Percentiles rank a stretch among this genome's conserved stretches.
Conservation (phyloP, 2,888 invertebrate genomes). For the Diplolepis rosae region DNA sequence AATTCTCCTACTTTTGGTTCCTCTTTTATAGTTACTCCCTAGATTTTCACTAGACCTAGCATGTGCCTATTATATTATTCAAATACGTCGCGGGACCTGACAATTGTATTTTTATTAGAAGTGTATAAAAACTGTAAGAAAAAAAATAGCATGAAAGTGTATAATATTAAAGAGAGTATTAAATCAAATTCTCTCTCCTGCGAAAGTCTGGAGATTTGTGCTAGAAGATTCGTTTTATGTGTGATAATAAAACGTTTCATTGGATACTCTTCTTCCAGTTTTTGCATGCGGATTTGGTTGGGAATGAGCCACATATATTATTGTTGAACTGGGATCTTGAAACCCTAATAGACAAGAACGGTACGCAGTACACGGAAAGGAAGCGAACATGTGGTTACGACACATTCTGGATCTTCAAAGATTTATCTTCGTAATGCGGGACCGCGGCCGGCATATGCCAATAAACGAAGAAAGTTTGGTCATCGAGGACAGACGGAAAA, state of each 20-base stretch:
- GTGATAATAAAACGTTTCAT: slow-evolving; percentile 4
- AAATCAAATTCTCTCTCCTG: not conserved
- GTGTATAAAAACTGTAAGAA: too few relatives aligned
- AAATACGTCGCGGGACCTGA: too few relatives aligned
- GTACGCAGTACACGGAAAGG: not conserved
- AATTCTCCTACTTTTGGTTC: too few relatives aligned
- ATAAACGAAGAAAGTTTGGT: slow-evolving; percentile 50
- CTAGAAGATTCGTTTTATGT: not conserved
- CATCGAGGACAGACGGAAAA: slow-evolving; percentile 50
- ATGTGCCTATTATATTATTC: too few relatives aligned
- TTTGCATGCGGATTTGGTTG: slow-evolving; percentile 4
- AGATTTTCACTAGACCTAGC: too few relatives aligned
- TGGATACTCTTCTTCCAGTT: not conserved
- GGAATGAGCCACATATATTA: not conserved
- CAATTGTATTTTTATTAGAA: too few relatives aligned
- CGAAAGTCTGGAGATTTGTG: not conserved
- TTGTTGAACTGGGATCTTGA: slow-evolving; percentile 14
- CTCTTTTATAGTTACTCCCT: too few relatives aligned
- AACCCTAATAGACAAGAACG: slow-evolving; percentile 21
- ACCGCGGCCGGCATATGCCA: slow-evolving; percentile 35
- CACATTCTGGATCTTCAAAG: slow-evolving; percentile 30
- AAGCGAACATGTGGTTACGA: slow-evolving; percentile 30
- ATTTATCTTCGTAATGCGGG: slow-evolving; percentile 43
- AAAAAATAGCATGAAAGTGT: too few relatives aligned
- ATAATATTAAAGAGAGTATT: not conserved